A percentile compares a stretch with the other conserved stretches of the same genome.
Conservation (phyloP, 2,113 vertebrate genomes). For the Chloroceryle aenea region DNA sequence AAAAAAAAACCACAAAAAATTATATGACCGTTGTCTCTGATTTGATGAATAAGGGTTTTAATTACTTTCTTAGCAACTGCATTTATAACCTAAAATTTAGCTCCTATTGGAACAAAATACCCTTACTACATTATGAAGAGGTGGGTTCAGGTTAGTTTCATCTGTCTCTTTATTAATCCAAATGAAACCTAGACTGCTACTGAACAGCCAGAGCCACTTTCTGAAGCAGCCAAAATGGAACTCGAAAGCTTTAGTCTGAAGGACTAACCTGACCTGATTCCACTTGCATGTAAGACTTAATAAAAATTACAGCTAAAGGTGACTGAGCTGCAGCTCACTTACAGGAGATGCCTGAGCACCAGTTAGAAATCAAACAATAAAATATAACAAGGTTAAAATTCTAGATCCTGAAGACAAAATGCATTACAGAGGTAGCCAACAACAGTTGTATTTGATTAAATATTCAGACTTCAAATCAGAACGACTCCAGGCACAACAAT, state of each 20-base stretch:
- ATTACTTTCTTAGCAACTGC: neutral
- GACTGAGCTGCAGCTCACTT: neutral
- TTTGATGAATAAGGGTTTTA: no score
- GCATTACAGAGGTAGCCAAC: neutral
- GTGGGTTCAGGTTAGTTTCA: neutral
- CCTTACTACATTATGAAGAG: neutral
- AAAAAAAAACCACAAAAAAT: neutral
- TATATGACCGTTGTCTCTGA: no score
- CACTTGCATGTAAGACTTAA: neutral
- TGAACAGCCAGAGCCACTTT: neutral
- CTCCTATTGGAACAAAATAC: neutral
- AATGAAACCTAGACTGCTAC: neutral
- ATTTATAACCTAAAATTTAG: neutral
- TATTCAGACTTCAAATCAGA: neutral
- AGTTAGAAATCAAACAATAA: neutral
- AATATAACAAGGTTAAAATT: neutral
- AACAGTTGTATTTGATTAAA: neutral
- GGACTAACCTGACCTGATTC: neutral
- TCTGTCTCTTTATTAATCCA: neutral
- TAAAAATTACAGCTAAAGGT: neutral
- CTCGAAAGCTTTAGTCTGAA: neutral
- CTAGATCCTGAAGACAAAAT: neutral
- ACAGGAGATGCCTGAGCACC: neutral
- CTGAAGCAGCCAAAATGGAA: neutral
- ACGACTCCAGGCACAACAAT: slow-evolving; percentile 60